These are phyloP conservation scores for Heterodera carotae DNA, from an alignment of 1,140 invertebrate species.

Conservation along the genomic window DNA sequence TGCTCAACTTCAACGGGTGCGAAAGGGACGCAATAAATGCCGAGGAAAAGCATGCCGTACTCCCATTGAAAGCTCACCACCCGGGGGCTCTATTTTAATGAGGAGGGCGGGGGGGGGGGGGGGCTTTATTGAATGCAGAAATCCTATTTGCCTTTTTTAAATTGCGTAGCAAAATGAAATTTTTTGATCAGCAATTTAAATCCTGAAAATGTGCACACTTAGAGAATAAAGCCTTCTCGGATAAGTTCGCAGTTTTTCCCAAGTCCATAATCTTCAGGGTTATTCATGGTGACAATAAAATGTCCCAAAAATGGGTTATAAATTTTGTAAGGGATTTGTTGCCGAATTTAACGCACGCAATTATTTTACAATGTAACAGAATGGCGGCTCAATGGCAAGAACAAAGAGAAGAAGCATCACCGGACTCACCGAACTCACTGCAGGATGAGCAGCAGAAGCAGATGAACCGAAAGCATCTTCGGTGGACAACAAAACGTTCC, in stretches of 20 bases:
- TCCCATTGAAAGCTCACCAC: no score
- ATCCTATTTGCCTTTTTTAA: no score
- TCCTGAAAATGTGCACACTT: neutral
- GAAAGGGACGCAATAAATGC: neutral
- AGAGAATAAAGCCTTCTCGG: neutral
- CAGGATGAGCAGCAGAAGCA: neutral
- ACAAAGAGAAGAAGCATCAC: neutral
- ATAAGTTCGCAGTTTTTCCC: neutral
- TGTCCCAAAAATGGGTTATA: no score
- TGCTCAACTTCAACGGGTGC: neutral
- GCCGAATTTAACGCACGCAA: neutral
- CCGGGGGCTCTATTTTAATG: no score
- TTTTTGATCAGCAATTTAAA: neutral
- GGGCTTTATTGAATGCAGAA: no score
- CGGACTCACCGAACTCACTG: neutral
- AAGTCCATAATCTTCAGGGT: no score
- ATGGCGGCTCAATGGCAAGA: neutral
- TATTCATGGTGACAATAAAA: no score
- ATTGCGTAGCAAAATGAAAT: no score
- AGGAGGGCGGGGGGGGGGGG: no score
- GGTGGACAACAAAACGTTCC: neutral
- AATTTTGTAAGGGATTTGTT: neutral
- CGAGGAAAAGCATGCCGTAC: no score
- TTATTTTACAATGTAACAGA: neutral
- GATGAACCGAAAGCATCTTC: neutral